Evolutionary conservation across 2,113 vertebrate genomes (phyloP).

Genomic region (Megaceryle maxima): DNA sequence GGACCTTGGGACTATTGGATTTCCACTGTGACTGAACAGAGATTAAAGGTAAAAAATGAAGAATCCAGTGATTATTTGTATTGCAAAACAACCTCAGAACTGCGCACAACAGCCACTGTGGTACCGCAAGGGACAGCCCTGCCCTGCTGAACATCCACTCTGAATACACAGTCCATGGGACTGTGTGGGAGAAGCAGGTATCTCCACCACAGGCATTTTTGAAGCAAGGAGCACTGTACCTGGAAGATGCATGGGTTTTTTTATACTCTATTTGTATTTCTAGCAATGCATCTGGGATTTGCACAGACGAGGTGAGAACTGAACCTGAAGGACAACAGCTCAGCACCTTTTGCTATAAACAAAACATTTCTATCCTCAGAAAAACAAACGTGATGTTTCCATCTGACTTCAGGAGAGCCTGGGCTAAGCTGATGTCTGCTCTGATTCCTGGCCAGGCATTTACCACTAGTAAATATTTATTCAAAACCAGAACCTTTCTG

Average conservation of each 20-base stretch:
- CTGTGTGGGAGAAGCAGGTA: not conserved
- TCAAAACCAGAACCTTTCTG: not conserved
- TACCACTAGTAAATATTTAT: not conserved
- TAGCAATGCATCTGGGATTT: not conserved
- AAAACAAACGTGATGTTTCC: not conserved
- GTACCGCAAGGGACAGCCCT: not conserved
- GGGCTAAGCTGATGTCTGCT: not conserved
- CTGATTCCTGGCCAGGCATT: not conserved
- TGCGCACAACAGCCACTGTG: accelerated
- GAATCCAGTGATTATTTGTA: not conserved
- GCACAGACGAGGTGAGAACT: not conserved
- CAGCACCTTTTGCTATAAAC: not conserved
- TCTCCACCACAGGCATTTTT: accelerated
- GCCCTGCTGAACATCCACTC: not conserved
- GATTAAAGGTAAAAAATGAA: not conserved
- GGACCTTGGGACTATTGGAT: not conserved
- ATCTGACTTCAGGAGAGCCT: accelerated
- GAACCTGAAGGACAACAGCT: not conserved
- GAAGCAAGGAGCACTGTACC: not conserved
- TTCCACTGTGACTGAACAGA: not conserved
- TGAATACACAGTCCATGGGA: not conserved
- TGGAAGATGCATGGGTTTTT: accelerated
- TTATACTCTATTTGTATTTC: not conserved
- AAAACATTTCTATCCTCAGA: not conserved
- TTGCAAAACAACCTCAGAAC: not conserved